Conservation (phyloP, 2,113 vertebrate species). For the Lampris megalopsis region DNA sequence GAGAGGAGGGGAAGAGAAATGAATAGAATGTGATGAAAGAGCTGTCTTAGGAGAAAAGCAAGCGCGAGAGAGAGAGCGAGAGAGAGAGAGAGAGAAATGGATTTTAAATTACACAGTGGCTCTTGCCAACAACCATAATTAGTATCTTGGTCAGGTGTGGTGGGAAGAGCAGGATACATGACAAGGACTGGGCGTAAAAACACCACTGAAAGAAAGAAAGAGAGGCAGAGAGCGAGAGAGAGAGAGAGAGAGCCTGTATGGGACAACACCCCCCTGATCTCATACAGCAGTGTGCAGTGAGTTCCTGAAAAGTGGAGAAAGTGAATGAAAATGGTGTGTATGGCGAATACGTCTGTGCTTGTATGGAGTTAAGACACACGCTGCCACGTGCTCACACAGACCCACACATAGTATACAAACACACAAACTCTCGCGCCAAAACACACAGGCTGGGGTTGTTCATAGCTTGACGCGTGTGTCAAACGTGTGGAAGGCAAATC, state of each 20-base stretch:
- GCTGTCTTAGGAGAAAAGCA: slow-evolving; percentile 63
- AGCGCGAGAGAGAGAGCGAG: slow-evolving; percentile 5
- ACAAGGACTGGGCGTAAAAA: slow-evolving; percentile 34
- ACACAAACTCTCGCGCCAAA: neutral
- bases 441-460: slow-evolving; percentile 6
- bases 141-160: slow-evolving; percentile 80
- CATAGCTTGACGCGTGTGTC: slow-evolving; percentile 47
- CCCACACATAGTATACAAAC: neutral
- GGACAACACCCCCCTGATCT: neutral
- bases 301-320: slow-evolving; percentile 41
- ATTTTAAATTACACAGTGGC: slow-evolving; percentile 77
- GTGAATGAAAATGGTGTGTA: slow-evolving; percentile 18
- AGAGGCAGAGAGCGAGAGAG: neutral
- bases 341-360: neutral
- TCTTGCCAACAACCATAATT: slow-evolving; percentile 75
- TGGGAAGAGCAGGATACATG: slow-evolving; percentile 70
- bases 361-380: neutral
- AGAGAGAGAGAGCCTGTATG: slow-evolving; percentile 3
- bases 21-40: slow-evolving; percentile 78
- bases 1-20: slow-evolving; percentile 43
- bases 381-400: neutral
- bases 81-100: slow-evolving; percentile 53
- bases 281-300: slow-evolving; percentile 7
- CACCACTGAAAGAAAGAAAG: neutral
- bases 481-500: slow-evolving; percentile 27